Percentiles rank a stretch among this genome's conserved stretches.
These are phyloP conservation scores for Xanthostigma xanthostigma DNA, from an alignment of 2,888 invertebrate genomes.

Conservation along the genomic window DNA sequence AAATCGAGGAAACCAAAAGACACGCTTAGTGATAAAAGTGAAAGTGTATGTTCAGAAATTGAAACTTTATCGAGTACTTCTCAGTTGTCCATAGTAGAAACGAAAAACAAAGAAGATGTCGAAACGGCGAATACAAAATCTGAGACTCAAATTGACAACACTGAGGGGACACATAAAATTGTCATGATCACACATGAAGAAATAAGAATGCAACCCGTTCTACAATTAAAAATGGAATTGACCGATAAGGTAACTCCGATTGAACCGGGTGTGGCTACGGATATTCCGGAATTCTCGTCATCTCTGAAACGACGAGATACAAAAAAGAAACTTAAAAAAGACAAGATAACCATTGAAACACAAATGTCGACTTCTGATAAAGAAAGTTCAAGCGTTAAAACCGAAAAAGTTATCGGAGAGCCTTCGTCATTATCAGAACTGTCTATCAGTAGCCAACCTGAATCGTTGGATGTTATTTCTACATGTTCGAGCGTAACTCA, in stretches of 20 bases:
- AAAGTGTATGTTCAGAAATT: too few species aligned
- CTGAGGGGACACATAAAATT: slow-evolving; percentile 29
- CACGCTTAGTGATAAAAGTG: too few species aligned
- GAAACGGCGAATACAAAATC: neutral
- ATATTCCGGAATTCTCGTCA: too few species aligned
- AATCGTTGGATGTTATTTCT: neutral
- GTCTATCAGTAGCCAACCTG: neutral
- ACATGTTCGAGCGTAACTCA: neutral
- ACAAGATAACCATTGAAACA: too few species aligned
- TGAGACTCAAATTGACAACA: neutral
- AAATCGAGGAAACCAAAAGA: neutral
- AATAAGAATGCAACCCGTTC: slow-evolving; percentile 47
- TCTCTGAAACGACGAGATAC: too few species aligned
- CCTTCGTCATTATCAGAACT: too few species aligned
- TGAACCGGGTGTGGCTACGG: too few species aligned
- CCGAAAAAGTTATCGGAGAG: too few species aligned
- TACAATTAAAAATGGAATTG: slow-evolving; percentile 48
- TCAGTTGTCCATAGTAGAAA: neutral
- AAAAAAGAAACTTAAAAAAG: too few species aligned
- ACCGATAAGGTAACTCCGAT: slow-evolving; percentile 8
- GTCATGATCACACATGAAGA: slow-evolving; percentile 60
- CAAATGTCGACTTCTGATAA: too few species aligned
- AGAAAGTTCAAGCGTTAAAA: too few species aligned
- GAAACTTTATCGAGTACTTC: neutral
- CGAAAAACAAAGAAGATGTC: neutral